phyloP scores from a whole-genome alignment of 2,113 vertebrate species.

The Anolis carolinensis region DNA sequence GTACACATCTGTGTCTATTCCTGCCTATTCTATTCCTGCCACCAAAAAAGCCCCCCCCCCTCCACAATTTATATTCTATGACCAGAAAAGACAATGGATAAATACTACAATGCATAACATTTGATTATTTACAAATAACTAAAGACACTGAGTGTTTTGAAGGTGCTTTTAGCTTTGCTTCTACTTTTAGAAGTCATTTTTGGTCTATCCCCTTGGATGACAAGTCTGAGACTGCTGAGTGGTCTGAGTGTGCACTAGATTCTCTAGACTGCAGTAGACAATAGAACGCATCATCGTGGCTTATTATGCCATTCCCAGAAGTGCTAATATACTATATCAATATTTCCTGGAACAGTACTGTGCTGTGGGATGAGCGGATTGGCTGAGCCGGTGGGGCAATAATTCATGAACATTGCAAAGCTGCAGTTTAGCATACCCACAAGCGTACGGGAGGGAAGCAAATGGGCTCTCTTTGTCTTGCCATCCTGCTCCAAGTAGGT shows the following conservation, averaged over 20 bases:
- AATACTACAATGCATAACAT: too few relatives aligned
- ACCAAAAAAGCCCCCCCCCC: too few relatives aligned
- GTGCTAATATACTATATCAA: constrained; percentile 56
- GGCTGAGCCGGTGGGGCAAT: constrained; percentile 53
- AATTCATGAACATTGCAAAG: constrained; percentile 58
- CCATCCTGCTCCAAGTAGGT: constrained; percentile 31
- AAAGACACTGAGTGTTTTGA: neutral
- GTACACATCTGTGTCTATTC: neutral
- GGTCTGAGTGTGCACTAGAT: neutral
- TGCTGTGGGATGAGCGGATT: constrained; percentile 62
- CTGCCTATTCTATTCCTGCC: neutral
- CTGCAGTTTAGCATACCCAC: constrained; percentile 40
- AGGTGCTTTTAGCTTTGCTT: neutral
- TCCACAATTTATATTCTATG: neutral
- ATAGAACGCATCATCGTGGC: constrained; percentile 42
- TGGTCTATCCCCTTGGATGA: constrained; percentile 6
- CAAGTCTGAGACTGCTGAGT: neutral
- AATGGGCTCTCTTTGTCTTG: constrained; percentile 47
- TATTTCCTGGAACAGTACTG: constrained; percentile 76
- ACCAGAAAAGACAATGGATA: constrained; percentile 2
- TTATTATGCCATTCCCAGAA: constrained; percentile 76
- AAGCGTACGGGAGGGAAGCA: constrained; percentile 38
- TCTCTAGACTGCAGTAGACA: constrained; percentile 39
- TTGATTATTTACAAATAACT: neutral
- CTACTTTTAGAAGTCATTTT: constrained; percentile 26